These are phyloP conservation scores for Sander lucioperca DNA, from an alignment of 2,113 vertebrate species.

Conservation along the genomic window DNA sequence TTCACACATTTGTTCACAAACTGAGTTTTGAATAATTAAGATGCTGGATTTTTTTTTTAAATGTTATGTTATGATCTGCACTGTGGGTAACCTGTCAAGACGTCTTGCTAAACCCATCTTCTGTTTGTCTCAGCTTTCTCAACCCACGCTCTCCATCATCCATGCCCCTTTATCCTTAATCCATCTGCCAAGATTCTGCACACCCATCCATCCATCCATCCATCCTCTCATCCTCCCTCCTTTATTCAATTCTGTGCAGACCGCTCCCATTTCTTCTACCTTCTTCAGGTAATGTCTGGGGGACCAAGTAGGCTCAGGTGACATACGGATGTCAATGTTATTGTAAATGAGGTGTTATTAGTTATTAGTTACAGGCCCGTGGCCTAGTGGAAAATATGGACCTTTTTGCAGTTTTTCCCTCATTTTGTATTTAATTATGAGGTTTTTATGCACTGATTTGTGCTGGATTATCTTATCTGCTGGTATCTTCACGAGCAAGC, in stretches of 20 bases:
- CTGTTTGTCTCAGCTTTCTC: not conserved
- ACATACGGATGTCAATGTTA: slow-evolving; percentile 25
- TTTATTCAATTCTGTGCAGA: not conserved
- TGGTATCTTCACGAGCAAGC: too few species aligned
- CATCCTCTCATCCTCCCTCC: not conserved
- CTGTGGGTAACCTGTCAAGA: not conserved
- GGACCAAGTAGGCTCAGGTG: slow-evolving; percentile 13
- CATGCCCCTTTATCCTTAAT: not conserved
- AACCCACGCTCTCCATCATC: not conserved
- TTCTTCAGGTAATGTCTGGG: slow-evolving; percentile 16
- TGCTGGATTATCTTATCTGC: too few species aligned
- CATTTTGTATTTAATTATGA: too few species aligned
- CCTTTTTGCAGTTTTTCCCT: too few species aligned
- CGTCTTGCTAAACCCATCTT: not conserved
- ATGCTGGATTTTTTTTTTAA: not conserved
- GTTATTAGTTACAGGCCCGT: not conserved
- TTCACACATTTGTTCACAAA: not conserved
- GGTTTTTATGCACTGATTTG: too few species aligned
- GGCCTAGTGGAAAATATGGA: too few species aligned
- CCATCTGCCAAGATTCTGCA: not conserved
- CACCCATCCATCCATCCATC: not conserved
- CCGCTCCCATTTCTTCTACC: not conserved
- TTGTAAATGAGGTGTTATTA: slow-evolving; percentile 10
- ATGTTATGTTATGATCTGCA: not conserved
- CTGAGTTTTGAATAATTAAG: not conserved